Conservation (phyloP, 1,140 invertebrate genomes). For the Drosophila sp. region DNA sequence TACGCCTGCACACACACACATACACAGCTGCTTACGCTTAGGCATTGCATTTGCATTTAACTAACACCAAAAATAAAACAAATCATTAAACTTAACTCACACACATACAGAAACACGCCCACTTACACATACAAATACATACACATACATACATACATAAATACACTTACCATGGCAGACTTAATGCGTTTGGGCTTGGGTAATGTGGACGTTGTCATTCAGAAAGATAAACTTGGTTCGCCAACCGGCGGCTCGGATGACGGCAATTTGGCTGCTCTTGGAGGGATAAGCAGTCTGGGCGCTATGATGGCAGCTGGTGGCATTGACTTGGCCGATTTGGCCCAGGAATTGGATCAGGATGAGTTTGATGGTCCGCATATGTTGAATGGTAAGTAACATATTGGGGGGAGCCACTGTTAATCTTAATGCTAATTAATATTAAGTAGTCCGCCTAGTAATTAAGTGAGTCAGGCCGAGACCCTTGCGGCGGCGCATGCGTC, state of each 20-base stretch:
- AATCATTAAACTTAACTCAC: slow-evolving; percentile 30
- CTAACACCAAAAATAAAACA: slow-evolving; percentile 44
- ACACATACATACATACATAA: background rate
- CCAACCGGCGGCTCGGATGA: slow-evolving; percentile 93
- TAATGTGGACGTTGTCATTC: slow-evolving; percentile 86
- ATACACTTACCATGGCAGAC: slow-evolving; percentile 85
- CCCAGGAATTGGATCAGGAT: slow-evolving; percentile 90
- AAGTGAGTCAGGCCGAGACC: background rate
- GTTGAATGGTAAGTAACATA: slow-evolving; percentile 85
- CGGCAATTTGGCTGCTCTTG: slow-evolving; percentile 87
- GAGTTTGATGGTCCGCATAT: slow-evolving; percentile 88
- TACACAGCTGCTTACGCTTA: slow-evolving; percentile 52
- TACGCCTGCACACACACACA: slow-evolving; percentile 1
- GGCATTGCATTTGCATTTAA: slow-evolving; percentile 51
- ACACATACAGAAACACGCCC: slow-evolving; percentile 21
- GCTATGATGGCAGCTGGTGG: slow-evolving; percentile 87
- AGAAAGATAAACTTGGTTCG: slow-evolving; percentile 90
- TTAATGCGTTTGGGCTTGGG: slow-evolving; percentile 86
- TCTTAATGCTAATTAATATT: slow-evolving; percentile 1
- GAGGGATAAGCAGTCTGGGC: slow-evolving; percentile 77
- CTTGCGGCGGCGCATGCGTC: background rate
- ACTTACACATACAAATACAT: background rate
- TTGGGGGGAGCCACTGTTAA: background rate
- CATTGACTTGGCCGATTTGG: slow-evolving; percentile 85
- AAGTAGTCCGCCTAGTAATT: too few relatives aligned